Evolutionary conservation across 1,140 invertebrate species (phyloP).

Genomic region (Spodoptera frugiperda): DNA sequence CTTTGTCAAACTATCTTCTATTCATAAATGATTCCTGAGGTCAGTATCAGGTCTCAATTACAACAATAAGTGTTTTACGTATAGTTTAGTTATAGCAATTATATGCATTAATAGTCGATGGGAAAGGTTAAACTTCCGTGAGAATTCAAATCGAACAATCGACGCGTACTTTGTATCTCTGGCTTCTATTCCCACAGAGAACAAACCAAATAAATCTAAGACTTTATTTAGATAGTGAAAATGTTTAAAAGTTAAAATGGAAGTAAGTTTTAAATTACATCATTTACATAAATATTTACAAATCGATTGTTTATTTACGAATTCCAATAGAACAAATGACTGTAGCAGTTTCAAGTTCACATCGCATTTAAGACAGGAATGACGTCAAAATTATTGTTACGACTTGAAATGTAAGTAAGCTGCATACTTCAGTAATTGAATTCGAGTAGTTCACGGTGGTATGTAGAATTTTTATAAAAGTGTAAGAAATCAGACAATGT

Average conservation of each 20-base stretch:
- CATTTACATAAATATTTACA: background rate
- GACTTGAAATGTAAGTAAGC: background rate
- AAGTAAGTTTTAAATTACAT: background rate
- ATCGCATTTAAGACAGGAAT: background rate
- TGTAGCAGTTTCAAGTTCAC: slow-evolving; percentile 10
- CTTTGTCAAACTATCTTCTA: background rate
- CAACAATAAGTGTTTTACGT: slow-evolving; percentile 35
- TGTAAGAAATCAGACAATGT: slow-evolving; percentile 76
- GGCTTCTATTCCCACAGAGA: slow-evolving; percentile 29
- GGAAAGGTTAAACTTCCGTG: slow-evolving; percentile 66
- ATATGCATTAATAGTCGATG: slow-evolving; percentile 55
- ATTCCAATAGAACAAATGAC: background rate
- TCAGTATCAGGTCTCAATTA: slow-evolving; percentile 31
- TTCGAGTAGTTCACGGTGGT: slow-evolving; percentile 22
- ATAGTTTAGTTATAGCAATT: slow-evolving; percentile 43
- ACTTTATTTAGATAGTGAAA: background rate
- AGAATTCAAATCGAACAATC: slow-evolving; percentile 53
- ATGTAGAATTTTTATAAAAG: slow-evolving; percentile 27
- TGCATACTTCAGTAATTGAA: slow-evolving; percentile 22
- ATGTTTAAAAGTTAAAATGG: too few relatives aligned
- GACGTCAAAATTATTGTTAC: slow-evolving; percentile 5
- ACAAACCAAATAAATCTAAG: background rate
- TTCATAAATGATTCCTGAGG: slow-evolving; percentile 11
- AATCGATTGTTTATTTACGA: slow-evolving; percentile 1
- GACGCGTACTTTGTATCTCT: slow-evolving; percentile 26